Conservation (phyloP, 2,113 vertebrate genomes). For the Oncorhynchus keta region DNA sequence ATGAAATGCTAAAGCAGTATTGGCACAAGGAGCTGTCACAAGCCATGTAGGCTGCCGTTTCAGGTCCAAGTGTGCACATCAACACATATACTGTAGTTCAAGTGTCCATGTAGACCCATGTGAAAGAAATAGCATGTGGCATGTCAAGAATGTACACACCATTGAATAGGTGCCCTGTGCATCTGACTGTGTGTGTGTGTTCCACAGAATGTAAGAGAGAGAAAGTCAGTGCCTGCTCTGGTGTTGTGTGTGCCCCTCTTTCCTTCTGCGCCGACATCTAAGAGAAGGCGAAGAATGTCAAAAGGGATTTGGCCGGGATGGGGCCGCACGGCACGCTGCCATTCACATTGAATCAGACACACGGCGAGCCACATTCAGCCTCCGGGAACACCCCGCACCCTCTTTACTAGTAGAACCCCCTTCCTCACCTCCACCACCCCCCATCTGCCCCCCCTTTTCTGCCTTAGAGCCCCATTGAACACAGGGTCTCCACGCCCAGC, state of each 20-base stretch:
- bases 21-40: background rate
- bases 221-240: constrained; percentile 14
- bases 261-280: constrained; percentile 57
- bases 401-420: background rate
- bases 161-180: background rate
- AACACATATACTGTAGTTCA: background rate
- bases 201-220: constrained; percentile 12
- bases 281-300: constrained; percentile 72
- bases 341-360: constrained; percentile 70
- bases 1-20: background rate
- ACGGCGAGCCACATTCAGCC: background rate
- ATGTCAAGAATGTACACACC: background rate
- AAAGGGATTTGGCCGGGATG: constrained; percentile 69
- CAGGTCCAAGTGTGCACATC: background rate
- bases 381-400: background rate
- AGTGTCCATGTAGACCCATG: background rate
- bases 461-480: constrained; percentile 54
- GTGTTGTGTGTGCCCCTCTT: constrained; percentile 37
- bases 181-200: constrained; percentile 8
- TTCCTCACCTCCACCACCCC: background rate
- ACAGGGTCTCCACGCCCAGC: constrained; percentile 39
- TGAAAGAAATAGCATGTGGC: background rate
- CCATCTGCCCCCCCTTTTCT: constrained; percentile 18
- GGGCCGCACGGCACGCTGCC: constrained; percentile 61
- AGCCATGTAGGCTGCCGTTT: background rate